Conservation (phyloP, 30 jellyfish, hydroid and myxozoan species). For the Hydractinia symbiolongicarpus region DNA sequence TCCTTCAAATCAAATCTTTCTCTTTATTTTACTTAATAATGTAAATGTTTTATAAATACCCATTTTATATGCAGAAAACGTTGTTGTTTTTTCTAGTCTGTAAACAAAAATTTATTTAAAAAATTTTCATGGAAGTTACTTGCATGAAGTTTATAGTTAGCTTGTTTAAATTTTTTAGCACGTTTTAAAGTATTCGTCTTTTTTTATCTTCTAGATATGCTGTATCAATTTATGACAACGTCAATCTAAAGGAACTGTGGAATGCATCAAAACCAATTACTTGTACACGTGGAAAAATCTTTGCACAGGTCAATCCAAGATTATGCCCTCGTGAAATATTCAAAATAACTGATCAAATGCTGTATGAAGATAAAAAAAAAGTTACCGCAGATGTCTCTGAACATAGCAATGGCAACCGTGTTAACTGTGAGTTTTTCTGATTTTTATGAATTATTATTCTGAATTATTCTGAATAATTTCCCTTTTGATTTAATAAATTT, state of each 20-base stretch:
- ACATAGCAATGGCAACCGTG: slow-evolving; percentile 32
- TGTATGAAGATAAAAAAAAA: slow-evolving; percentile 23
- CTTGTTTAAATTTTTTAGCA: too few relatives aligned
- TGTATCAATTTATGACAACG: slow-evolving; percentile 57
- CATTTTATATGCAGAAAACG: too few relatives aligned
- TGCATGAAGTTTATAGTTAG: too few relatives aligned
- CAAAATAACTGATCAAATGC: slow-evolving; percentile 36
- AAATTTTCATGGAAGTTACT: too few relatives aligned
- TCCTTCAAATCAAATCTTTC: too few relatives aligned
- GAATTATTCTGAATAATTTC: too few relatives aligned
- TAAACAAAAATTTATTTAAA: too few relatives aligned
- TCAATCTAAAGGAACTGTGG: slow-evolving; percentile 71
- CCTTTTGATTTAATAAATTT: too few relatives aligned
- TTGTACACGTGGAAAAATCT: slow-evolving; percentile 52
- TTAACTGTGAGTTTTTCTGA: slow-evolving; percentile 39
- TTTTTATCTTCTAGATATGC: slow-evolving; percentile 47
- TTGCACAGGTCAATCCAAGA: slow-evolving; percentile 69
- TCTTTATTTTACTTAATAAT: too few relatives aligned
- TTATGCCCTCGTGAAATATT: slow-evolving; percentile 66
- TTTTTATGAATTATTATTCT: too few relatives aligned
- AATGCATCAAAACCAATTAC: slow-evolving; percentile 26
- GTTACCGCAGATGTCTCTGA: slow-evolving; percentile 22
- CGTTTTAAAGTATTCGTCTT: background rate
- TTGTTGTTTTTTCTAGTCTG: too few relatives aligned
- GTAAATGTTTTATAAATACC: too few relatives aligned